Evolutionary conservation across 2,797 vertebrate genomes (phyloP), one percentile per base, ranked within the genome.

Genomic region (Nyctalus aviator): DNA sequence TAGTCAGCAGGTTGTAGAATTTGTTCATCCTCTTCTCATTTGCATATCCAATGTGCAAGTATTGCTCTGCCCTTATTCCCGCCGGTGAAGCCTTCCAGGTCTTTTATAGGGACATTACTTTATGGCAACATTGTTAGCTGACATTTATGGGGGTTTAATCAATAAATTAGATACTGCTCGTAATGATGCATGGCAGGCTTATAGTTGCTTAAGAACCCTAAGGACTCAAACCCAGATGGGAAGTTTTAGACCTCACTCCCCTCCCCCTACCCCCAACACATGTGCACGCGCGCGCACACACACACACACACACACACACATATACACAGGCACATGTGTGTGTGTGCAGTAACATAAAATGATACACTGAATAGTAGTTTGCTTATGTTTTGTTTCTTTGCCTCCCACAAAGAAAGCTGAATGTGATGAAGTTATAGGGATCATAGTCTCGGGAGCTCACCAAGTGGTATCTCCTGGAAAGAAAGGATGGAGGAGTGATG

Each of bases 161-260:
- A 97, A 97, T 98, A 97, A 96, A 93, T 97, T 77, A 98, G 95
- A 68, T 66, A 3, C 84, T 94, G n/a, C 94, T 93, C 75, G 1
- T 72, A 85, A 84, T 75, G 95, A 96, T 86, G 84, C 79, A 93
- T 88, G 88, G 73, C 90, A 95, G 94, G 35, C 72, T 95, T 30
- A 50, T 92, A 78, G 95, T 97, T 97, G 92, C 73, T 96, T 96
- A 94, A 85, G 77, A 92, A 46, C 91, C 68, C 55, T 59, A 64
- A 94, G 83, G 41, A 71, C 55, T 82, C n/a, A 75, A 46, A 62
- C 6, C 12, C 35, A 84, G 86, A 46, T 27, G 37, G 55, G 57
- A 78, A 87, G 46, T 69, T 84, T 84, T n/a, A 91, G 35, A 23
- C 3, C 50, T 78, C 68, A 30, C 14, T 6, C 91, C 41, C 95